Base-by-base conservation (phyloP, 2,113 vertebrate genomes). In the Nothocercus julius region DNA sequence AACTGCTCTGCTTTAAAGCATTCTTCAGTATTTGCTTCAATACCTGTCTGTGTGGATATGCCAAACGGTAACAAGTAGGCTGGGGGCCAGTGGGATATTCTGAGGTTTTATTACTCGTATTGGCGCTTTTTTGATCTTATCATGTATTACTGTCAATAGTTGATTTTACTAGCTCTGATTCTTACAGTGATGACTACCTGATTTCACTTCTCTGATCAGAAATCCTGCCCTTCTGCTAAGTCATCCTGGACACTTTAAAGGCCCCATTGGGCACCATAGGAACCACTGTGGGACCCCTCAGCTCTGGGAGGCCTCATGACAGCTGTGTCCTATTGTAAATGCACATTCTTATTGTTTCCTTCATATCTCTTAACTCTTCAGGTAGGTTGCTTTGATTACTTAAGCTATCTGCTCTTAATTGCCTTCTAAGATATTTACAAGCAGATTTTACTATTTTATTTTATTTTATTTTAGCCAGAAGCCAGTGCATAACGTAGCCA, bases 211-310 rank as follows among this genome's bases (percentile, higher is more conserved):
- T 97, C 93, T 95, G 96, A 97, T 96, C 93, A 96, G 83, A 87
- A 92, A 97, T 96, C 95, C 84, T 91, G 95, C 82, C 87, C 86
- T 82, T 95, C 79, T 66, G 93, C 92, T 97, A 97, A 97, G 97
- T 97, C 96, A 97, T 94, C 45, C 68, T 0, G 4, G 74, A 84
- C 96, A 94, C 89, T 97, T 95, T 93, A 94, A 95, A 24, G 49
- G 49, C 20, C 20, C 19, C 47, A 36, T 36, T 47, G 47, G 47
- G 47, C 47, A 49, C 21, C 10, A 63, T 59, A 95, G 90, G 93
- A 95, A 85, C 68, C 78, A 93, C 62, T 89, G 87, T 92, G 91
- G 92, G 79, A 89, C 86, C 47, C 54, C 86, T 83, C 82, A 93
- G 94, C 88, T 96, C 96, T 97, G 95, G 0, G 74, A 95, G 94